Percentiles rank a stretch among this genome's conserved stretches.
These are phyloP conservation scores for Thereva unica DNA, from an alignment of 2,888 invertebrate species.

Conservation along the genomic window DNA sequence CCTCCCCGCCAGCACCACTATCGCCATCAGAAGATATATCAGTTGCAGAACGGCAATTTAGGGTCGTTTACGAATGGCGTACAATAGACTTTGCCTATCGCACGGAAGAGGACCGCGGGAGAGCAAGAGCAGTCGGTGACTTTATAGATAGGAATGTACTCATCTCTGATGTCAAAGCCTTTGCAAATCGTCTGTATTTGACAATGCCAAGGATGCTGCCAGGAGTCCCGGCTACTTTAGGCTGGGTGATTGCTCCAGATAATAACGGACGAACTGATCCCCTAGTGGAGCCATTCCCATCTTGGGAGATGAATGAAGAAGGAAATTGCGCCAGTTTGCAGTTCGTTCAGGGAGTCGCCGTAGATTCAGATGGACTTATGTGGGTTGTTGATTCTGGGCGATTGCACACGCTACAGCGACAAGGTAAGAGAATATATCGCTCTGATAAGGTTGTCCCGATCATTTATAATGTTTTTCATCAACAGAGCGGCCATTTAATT, in stretches of 20 bases:
- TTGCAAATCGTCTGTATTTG: slow-evolving; percentile 69
- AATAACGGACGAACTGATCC: slow-evolving; percentile 62
- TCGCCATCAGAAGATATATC: slow-evolving; percentile 44
- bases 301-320: slow-evolving; percentile 69
- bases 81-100: slow-evolving; percentile 72
- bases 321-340: slow-evolving; percentile 73
- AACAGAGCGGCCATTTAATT: slow-evolving; percentile 55
- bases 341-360: slow-evolving; percentile 75
- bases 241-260: slow-evolving; percentile 59
- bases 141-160: slow-evolving; percentile 71
- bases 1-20: slow-evolving; percentile 38
- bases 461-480: neutral
- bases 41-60: slow-evolving; percentile 60
- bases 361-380: slow-evolving; percentile 71
- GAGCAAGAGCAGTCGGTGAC: slow-evolving; percentile 62
- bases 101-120: slow-evolving; percentile 61
- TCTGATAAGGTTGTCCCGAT: neutral
- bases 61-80: slow-evolving; percentile 75
- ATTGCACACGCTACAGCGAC: slow-evolving; percentile 64
- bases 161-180: slow-evolving; percentile 70
- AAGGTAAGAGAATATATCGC: slow-evolving; percentile 44
- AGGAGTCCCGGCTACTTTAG: slow-evolving; percentile 73
- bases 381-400: slow-evolving; percentile 73
- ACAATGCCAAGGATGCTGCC: slow-evolving; percentile 71
- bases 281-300: slow-evolving; percentile 69